Evolutionary conservation across 2,888 invertebrate genomes (phyloP), one percentile per base, ranked within the genome.

Genomic region (Thecocarcelia acutangulata): DNA sequence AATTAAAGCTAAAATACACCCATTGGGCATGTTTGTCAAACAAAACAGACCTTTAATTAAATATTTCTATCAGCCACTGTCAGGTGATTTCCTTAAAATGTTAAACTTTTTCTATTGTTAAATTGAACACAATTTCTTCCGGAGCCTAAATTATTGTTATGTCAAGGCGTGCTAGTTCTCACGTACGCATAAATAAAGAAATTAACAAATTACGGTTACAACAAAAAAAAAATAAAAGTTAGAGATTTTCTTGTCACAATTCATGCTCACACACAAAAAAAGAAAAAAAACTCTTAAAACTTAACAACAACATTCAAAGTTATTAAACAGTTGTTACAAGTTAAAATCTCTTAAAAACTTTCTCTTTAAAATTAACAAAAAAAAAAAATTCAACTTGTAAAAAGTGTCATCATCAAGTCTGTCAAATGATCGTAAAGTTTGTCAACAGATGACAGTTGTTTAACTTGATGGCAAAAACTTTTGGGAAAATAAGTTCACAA

Each of bases 341-440:
- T 12, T 5, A 46, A 63, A 37, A n/a, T 50, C 28, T 42, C 15
- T 50, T 56, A 0, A 11, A 42, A 64, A 77, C 64, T 64, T 77
- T 77, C 70, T 77, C 70, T 77, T 70, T 33, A 64, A 50, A 58
- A 13, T 33, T 50, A 12, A 19, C 17, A 42, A 52, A 37, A 5
- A n/a, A 12, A 17, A 21, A 56, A 59, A 33, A 4, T 9, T 48
- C 42, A 8, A 44, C 48, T 46, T 33, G 6, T 4, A 5, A 2
- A 15, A 4, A 3, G 33, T 33, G 33, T 33, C n/a, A n/a, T n/a
- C n/a, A n/a, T n/a, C n/a, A n/a, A n/a, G 19, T 28, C 15, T 63
- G 69, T 48, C 69, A 70, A 48, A 9, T 61, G 6, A 21, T 28
- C 40, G 17, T 48, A 17, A 50, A 24, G 15, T 42, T 42, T 40